These are phyloP conservation scores for Ptychochromis oligacanthus DNA, from an alignment of 2,113 vertebrate genomes.

Conservation along the genomic window DNA sequence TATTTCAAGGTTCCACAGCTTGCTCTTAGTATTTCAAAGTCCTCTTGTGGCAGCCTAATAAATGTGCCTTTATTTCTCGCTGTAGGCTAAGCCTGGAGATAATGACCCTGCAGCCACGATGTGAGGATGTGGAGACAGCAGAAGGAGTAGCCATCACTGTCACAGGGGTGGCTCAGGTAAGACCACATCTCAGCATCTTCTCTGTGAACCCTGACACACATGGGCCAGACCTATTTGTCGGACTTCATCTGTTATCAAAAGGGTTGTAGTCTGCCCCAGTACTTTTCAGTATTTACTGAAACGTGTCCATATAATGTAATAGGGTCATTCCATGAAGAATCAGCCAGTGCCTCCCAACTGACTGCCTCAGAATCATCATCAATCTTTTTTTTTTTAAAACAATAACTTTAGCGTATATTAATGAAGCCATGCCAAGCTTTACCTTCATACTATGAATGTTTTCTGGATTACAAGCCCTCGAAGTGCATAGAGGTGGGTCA, in stretches of 20 bases:
- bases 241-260: not conserved
- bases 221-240: not conserved
- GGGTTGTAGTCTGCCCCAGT: not conserved
- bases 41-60: not conserved
- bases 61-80: constrained; percentile 22
- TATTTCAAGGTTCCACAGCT: not conserved
- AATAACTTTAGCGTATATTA: no score
- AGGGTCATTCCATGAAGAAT: not conserved
- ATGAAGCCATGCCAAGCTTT: no score
- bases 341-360: not conserved
- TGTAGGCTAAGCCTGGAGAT: constrained; percentile 96
- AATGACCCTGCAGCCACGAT: constrained; percentile 97
- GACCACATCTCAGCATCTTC: constrained; percentile 51
- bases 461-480: no score
- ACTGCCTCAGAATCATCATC: not conserved
- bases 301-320: not conserved
- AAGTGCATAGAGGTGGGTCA: not conserved
- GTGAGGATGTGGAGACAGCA: constrained; percentile 98
- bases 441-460: no score
- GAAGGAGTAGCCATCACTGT: constrained; percentile 99
- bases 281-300: not conserved
- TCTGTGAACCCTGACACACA: not conserved
- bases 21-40: not conserved
- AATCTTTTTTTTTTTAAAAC: not conserved
- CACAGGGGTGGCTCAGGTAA: constrained; percentile 98